These are phyloP conservation scores for Pelecanoides urinatrix DNA, from an alignment of 2,113 vertebrate genomes.

Conservation along the genomic window DNA sequence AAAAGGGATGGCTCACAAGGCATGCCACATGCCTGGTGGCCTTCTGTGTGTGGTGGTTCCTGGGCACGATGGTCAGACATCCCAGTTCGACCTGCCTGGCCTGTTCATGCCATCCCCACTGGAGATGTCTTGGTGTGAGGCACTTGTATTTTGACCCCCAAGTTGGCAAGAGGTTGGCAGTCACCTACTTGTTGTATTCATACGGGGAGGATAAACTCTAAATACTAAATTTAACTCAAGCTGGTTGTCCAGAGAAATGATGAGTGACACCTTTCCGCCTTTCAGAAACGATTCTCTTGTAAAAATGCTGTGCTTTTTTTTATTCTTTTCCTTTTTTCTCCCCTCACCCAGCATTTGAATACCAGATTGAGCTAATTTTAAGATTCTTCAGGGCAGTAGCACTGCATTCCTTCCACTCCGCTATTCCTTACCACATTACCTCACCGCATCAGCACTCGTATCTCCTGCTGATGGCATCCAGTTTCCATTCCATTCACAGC, in stretches of 20 bases:
- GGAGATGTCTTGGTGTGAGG: neutral
- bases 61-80: neutral
- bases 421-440: slow-evolving; percentile 81
- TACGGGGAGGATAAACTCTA: neutral
- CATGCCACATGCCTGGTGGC: neutral
- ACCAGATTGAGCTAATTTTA: slow-evolving; percentile 70
- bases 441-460: slow-evolving; percentile 74
- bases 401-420: slow-evolving; percentile 66
- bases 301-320: neutral
- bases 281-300: neutral
- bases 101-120: neutral
- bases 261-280: neutral
- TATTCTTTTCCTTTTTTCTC: neutral
- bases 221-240: neutral
- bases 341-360: neutral
- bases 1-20: neutral
- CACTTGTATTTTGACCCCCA: neutral
- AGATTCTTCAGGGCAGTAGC: slow-evolving; percentile 66
- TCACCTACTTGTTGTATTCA: neutral
- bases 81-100: neutral
- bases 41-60: neutral
- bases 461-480: slow-evolving; percentile 78
- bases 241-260: neutral
- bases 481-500: slow-evolving; percentile 85
- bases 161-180: neutral